Evolutionary conservation across 2,888 invertebrate species (phyloP).

Genomic region (Boloria euphrosyne): DNA sequence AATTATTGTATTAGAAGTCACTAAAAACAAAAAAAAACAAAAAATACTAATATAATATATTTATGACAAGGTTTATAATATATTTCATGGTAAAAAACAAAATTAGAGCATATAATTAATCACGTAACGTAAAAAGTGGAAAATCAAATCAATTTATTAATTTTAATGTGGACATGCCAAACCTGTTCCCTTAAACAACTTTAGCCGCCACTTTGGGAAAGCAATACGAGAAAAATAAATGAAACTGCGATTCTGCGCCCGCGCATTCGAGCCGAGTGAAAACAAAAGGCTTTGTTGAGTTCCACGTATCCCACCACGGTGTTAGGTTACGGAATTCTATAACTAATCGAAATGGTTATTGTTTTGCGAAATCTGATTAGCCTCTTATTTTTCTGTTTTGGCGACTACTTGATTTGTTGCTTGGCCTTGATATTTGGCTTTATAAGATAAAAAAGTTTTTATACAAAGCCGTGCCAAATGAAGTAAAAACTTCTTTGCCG

Average conservation of each 20-base stretch:
- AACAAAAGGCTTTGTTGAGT: slow-evolving; percentile 80
- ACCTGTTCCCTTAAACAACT: slow-evolving; percentile 65
- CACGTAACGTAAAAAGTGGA: slow-evolving; percentile 2
- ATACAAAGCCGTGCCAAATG: neutral
- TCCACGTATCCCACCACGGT: slow-evolving; percentile 70
- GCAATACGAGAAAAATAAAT: slow-evolving; percentile 72
- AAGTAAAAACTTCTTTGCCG: slow-evolving; percentile 4
- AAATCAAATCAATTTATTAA: slow-evolving; percentile 16
- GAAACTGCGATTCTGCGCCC: slow-evolving; percentile 59
- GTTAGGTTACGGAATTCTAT: slow-evolving; percentile 74
- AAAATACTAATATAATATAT: too few relatives aligned
- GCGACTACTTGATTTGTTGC: slow-evolving; percentile 36
- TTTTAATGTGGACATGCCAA: slow-evolving; percentile 43
- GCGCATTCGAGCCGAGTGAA: slow-evolving; percentile 43
- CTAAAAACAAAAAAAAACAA: too few relatives aligned
- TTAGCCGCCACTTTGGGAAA: slow-evolving; percentile 73
- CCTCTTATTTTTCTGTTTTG: slow-evolving; percentile 41
- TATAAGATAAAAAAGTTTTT: slow-evolving; percentile 2
- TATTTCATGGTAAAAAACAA: neutral
- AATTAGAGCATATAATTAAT: slow-evolving; percentile 2
- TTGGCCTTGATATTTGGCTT: slow-evolving; percentile 20
- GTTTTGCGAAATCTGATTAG: slow-evolving; percentile 70
- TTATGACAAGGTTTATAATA: neutral
- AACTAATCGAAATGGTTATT: slow-evolving; percentile 66
- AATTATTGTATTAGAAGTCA: too few relatives aligned